These are phyloP conservation scores for Sapayoa aenigma DNA, from an alignment of 2,113 vertebrate species.

Conservation along the genomic window DNA sequence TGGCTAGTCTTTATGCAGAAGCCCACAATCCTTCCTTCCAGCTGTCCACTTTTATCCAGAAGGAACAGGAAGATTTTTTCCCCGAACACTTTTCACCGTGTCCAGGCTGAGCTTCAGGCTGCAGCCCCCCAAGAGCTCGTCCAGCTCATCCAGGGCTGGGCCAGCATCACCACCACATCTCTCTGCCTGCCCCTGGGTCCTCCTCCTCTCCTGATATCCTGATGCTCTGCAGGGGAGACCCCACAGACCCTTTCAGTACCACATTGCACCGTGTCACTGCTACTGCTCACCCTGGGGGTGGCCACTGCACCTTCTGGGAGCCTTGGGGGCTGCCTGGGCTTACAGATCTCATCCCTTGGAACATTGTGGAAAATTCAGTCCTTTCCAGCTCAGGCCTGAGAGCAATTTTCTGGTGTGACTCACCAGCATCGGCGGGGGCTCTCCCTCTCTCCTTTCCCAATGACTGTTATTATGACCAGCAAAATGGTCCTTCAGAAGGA, in stretches of 20 bases:
- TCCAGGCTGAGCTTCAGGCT: background rate
- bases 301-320: background rate
- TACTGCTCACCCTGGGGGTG: rapidly evolving
- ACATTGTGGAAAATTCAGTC: background rate
- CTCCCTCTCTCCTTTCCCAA: background rate
- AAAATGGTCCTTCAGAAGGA: background rate
- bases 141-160: background rate
- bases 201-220: rapidly evolving
- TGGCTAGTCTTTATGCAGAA: background rate
- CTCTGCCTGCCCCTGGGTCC: background rate
- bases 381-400: background rate
- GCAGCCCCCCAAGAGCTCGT: background rate
- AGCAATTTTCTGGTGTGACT: background rate
- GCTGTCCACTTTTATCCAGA: background rate
- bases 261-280: rapidly evolving
- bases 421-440: rapidly evolving
- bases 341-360: rapidly evolving
- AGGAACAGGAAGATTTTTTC: rapidly evolving
- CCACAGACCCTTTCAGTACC: rapidly evolving
- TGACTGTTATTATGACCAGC: background rate
- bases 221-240: background rate
- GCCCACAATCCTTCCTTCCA: background rate
- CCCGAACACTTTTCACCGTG: rapidly evolving
- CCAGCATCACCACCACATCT: background rate
- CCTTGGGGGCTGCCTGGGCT: background rate